Base-by-base conservation (phyloP, 2,113 vertebrate species). In the Noturus placidus region DNA sequence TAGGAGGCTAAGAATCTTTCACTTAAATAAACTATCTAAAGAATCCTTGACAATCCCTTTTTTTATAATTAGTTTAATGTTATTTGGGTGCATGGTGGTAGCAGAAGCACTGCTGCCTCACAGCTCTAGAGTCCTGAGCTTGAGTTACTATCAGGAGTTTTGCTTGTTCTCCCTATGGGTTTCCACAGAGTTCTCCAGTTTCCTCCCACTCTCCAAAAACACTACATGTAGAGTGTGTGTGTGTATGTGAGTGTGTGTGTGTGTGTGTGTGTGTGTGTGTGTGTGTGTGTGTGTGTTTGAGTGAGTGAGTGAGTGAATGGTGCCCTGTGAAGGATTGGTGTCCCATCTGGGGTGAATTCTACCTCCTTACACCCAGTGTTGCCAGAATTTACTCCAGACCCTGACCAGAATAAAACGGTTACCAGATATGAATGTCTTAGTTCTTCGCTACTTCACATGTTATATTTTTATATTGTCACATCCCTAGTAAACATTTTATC, bases 81-180 rank as follows among this genome's bases (percentile, higher is more conserved):
- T 35, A 70, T 15, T 70, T 70, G 33, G 65, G 63, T 30, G 9
- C 63, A 63, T 10, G 63, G 27, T 69, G 30, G 65, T 15, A 6
- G n/a, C 27, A 67, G 65, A 15, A 30, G 13, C 46, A 50, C 10
- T 50, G 46, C 46, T 50, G 9, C 46, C 70, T 74, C 35, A 46
- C 72, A 50, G 38, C 38, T 76, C 22, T 25, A 77, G 10, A 14
- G 14, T 79, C 77, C 77, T 79, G 50, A 3, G 77, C 54, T 79
- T 20, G n/a, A 27, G 50, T 79, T 79, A 30, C 52, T 54, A n/a
- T 79, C 77, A 56, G n/a, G 27, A 79, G n/a, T 79, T 78, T 78
- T 78, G 46, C 1, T 2, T 7, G 46, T 54, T 54, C 13, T 78
- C 50, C 46, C 1, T 7, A 61, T 27, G 61, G 61, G 61, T 63